Evolutionary conservation across 2,797 vertebrate genomes (phyloP), one percentile per base, ranked within the genome.

Genomic region (Eupleurogrammus muticus): DNA sequence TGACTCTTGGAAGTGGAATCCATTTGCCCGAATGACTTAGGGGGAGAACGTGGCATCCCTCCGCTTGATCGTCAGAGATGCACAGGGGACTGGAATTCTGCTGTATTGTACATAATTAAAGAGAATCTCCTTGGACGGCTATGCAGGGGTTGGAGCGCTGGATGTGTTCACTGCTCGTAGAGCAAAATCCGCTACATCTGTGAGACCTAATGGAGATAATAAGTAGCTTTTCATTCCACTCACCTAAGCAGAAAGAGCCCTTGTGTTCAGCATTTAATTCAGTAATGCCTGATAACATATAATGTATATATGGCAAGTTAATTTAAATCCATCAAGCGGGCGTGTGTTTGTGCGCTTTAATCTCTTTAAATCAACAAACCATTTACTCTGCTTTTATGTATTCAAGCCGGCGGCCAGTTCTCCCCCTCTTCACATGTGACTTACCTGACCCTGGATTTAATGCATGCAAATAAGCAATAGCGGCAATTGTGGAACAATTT

Each of bases 271-370:
- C 73, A 70, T 92, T 92, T 93, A 89, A 92, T 92, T 87, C 85
- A 82, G 82, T 88, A 89, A 86, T 87, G 88, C 83, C 82, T 85
- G 89, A 92, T 94, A 92, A 93, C 90, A 84, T 91, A 88, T 83
- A 91, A 89, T 94, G 92, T 91, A 90, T 93, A 92, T 91, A 92
- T 92, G 90, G 90, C 91, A 89, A 91, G 87, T 93, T 93, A 94
- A 94, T 94, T 94, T 93, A 92, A 94, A 93, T 87, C 89, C 89
- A 90, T 86, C 60, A 71, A 90, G 87, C 83, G 87, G 82, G 79
- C 64, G 70, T 87, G 82, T 83, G 81, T 92, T 77, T 89, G 83
- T 90, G 80, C 89, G 85, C 84, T 89, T 85, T 91, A 91, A 93
- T 92, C 90, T 90, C 52, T 89, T 84, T 89, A 86, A 89, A 91